Conservation (phyloP, 2,797 vertebrate species). For the Sebastiscus albofasciatus region DNA sequence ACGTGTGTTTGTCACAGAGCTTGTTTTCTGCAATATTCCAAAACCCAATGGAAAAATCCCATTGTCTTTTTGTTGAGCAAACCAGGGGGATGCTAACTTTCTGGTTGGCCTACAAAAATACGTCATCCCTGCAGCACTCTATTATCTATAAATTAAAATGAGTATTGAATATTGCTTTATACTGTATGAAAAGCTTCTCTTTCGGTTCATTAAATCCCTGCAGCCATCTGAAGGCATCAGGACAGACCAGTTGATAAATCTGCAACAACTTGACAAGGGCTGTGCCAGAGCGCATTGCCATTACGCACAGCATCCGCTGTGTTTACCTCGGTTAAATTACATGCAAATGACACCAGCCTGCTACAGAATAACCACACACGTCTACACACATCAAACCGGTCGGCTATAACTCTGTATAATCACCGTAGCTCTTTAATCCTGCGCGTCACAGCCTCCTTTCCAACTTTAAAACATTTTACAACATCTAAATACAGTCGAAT, state of each 20-base stretch:
- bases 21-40: too few relatives aligned
- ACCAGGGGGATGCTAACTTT: too few relatives aligned
- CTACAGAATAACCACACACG: background rate
- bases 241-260: background rate
- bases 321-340: background rate
- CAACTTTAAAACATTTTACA: background rate
- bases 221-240: slow-evolving; percentile 3
- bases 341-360: background rate
- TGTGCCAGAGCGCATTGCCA: background rate
- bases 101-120: too few relatives aligned
- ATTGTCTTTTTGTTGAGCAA: too few relatives aligned
- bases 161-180: background rate
- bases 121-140: too few relatives aligned
- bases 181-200: background rate
- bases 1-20: too few relatives aligned
- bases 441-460: background rate
- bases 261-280: background rate
- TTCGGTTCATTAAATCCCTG: slow-evolving; percentile 1
- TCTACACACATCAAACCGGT: background rate
- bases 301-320: background rate
- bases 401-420: background rate
- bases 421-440: background rate
- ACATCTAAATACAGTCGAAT: background rate
- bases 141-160: too few relatives aligned
- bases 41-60: too few relatives aligned